Evolutionary conservation across 2,888 invertebrate species (phyloP).

Genomic region (Thymelicus acteon): DNA sequence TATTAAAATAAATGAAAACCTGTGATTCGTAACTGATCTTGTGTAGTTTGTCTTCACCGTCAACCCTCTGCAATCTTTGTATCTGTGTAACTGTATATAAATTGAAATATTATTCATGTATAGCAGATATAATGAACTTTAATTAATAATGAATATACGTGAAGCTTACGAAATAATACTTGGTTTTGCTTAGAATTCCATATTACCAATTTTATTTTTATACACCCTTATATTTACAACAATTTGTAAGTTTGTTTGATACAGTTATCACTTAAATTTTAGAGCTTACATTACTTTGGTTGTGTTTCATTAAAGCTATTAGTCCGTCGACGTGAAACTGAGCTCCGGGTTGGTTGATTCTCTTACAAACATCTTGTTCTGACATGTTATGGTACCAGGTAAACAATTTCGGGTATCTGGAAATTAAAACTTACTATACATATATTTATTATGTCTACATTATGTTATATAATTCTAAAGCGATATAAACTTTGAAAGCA

Average conservation of each 20-base stretch:
- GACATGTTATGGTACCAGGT: conserved; percentile 67
- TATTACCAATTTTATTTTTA: not conserved
- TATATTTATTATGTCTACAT: too few relatives aligned
- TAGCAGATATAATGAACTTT: conserved; percentile 28
- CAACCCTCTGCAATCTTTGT: conserved; percentile 29
- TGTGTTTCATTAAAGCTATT: conserved; percentile 59
- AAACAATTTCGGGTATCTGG: conserved; percentile 69
- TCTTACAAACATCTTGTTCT: conserved; percentile 58
- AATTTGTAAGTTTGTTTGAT: not conserved
- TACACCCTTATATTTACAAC: not conserved
- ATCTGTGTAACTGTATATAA: conserved; percentile 34
- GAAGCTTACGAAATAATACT: conserved; percentile 29
- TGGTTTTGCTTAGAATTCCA: conserved; percentile 18
- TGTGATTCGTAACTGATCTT: conserved; percentile 75
- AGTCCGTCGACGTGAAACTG: conserved; percentile 57
- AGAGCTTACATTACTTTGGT: conserved; percentile 43
- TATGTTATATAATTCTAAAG: too few relatives aligned
- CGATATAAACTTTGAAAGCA: too few relatives aligned
- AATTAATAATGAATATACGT: conserved; percentile 36
- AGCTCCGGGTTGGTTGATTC: conserved; percentile 63
- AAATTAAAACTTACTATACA: conserved; percentile 35
- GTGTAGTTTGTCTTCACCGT: conserved; percentile 57
- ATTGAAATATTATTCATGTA: conserved; percentile 32
- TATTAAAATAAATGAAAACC: conserved; percentile 79
- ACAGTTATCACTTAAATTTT: not conserved